Evolutionary conservation across 2,113 vertebrate genomes (phyloP).

Genomic region (Merops nubicus): DNA sequence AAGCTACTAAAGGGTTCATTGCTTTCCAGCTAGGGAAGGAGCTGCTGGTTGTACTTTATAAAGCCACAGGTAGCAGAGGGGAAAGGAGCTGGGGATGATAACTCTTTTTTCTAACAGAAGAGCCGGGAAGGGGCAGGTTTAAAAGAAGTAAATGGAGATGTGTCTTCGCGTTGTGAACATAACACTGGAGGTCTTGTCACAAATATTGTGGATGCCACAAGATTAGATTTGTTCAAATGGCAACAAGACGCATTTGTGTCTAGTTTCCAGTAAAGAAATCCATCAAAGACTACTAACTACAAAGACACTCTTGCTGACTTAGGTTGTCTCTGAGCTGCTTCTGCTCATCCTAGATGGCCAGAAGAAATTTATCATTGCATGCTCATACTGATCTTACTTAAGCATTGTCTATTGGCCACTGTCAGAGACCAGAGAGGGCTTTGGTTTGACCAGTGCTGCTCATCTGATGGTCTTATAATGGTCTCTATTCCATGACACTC

Average conservation of each 20-base stretch:
- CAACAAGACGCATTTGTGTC: accelerated
- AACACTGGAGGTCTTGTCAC: not conserved
- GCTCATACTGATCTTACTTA: not conserved
- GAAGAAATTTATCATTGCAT: not conserved
- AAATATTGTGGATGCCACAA: not conserved
- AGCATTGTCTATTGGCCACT: not conserved
- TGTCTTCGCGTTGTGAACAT: no score
- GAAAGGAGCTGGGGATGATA: not conserved
- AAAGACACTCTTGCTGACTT: not conserved
- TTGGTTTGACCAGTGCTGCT: not conserved
- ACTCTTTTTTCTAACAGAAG: not conserved
- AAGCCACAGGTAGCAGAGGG: not conserved
- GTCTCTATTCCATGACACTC: not conserved
- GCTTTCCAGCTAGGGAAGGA: not conserved
- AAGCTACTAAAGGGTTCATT: not conserved
- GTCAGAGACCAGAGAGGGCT: not conserved
- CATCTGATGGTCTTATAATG: not conserved
- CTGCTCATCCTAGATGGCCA: not conserved
- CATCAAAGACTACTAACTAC: not conserved
- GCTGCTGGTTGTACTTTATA: not conserved
- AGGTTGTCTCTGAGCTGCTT: not conserved
- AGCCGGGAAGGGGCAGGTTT: not conserved
- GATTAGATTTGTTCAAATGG: not conserved
- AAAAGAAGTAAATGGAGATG: not conserved
- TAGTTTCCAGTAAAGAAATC: not conserved